phyloP scores from a whole-genome alignment of 2,797 vertebrate genomes.

The Meda fulgida region DNA sequence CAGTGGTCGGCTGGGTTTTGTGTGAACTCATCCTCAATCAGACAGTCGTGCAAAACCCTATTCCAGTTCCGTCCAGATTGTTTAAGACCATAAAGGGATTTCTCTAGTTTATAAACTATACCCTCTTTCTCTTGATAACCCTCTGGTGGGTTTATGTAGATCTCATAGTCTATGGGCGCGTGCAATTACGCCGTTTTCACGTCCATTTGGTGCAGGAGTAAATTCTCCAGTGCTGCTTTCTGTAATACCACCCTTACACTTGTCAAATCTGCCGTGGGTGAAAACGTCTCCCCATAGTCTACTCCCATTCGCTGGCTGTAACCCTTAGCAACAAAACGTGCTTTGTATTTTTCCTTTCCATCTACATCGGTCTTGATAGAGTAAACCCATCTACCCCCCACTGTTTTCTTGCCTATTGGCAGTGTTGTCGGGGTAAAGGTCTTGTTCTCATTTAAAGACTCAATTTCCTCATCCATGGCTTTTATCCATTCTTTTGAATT shows the following conservation, averaged over 20 bases:
- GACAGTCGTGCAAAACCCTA: too few relatives aligned
- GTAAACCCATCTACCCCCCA: conserved; percentile 22
- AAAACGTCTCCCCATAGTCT: too few relatives aligned
- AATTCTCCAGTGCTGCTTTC: conserved; percentile 28
- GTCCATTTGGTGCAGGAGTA: conserved; percentile 42
- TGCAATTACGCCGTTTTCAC: conserved; percentile 42
- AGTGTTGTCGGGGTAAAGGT: conserved; percentile 9
- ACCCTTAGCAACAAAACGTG: conserved; percentile 29
- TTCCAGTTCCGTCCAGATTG: too few relatives aligned
- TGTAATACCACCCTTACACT: conserved; percentile 18
- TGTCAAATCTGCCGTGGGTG: too few relatives aligned
- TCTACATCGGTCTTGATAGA: conserved; percentile 3
- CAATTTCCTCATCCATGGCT: too few relatives aligned
- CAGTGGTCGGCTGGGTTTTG: too few relatives aligned
- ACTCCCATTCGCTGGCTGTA: conserved; percentile 28
- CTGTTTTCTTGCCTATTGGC: conserved; percentile 21
- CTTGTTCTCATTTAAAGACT: too few relatives aligned
- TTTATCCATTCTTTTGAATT: too few relatives aligned
- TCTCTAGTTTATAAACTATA: conserved; percentile 35
- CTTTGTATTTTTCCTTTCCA: conserved; percentile 17
- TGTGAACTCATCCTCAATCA: too few relatives aligned
- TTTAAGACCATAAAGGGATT: conserved; percentile 12
- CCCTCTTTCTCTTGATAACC: conserved; percentile 20
- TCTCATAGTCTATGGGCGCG: conserved; percentile 43
- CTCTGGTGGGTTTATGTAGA: conserved; percentile 47